Base-by-base conservation (phyloP, 2,888 invertebrate species). In the Clunio marinus region DNA sequence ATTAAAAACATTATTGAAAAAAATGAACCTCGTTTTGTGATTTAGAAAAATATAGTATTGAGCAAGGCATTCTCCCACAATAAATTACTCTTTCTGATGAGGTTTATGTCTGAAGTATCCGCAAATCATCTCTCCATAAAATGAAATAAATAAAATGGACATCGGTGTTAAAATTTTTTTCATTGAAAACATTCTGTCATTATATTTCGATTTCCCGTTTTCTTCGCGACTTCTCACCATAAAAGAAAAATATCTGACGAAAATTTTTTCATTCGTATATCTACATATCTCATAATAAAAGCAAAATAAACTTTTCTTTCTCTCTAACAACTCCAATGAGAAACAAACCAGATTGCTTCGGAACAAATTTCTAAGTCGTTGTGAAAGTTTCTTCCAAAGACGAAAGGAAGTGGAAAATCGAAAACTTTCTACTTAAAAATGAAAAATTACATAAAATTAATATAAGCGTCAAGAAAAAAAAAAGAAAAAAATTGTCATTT, bases 371-470 rank as follows among this genome's bases (percentile, higher is more conserved):
- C 17, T 20, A 27, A 63, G 28, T 45, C 28, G 28, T 37, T 27
- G 37, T n/a, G 25, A 63, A 63, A 63, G 45, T 63, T 63, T 63
- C 15, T 27, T 57, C 20, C 4, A 25, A 25, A 27, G 13, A 57
- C 10, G 10, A n/a, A 58, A 27, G 13, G 59, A 7, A 32, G 35
- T n/a, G 59, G 32, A 20, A 41, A 58, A 32, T 59, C 20, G 58
- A 28, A 59, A 60, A 60, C 60, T 60, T 60, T 60, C 37, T 24
- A 60, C 60, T 60, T 37, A 60, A 60, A 60, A 35, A 10, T 60
- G 17, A 60, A 24, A 60, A 60, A 60, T 60, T 37, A 24, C 10
- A 22, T 24, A 58, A 20, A 37, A 60, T 60, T 37, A 60, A 60
- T 60, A 37, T 41, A 3, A 8, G 15, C 5, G 10, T 7, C 28